Percentiles rank a stretch among this genome's conserved stretches.
Conservation (phyloP, 1,140 invertebrate genomes). For the Brachionus paranguensis region DNA sequence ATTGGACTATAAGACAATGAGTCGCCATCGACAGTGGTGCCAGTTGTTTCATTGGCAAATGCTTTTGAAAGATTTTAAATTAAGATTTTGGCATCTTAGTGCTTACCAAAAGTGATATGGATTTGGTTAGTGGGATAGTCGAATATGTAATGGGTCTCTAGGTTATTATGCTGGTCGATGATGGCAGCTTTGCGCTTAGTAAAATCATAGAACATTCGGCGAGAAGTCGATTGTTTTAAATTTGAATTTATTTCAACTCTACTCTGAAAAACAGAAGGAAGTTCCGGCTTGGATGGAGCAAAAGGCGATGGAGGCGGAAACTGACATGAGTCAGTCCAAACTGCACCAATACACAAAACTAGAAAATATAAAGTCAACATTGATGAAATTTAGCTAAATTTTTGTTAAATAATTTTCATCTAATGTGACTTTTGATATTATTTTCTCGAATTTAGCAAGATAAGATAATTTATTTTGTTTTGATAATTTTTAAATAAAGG, state of each 20-base stretch:
- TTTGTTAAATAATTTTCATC: not conserved
- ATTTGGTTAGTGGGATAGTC: conserved; percentile 30
- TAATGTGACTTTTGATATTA: not conserved
- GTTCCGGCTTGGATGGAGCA: not conserved
- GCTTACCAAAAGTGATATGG: not conserved
- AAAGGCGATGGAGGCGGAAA: not conserved
- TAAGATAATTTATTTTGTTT: not conserved
- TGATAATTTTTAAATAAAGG: not conserved
- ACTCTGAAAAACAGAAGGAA: conserved; percentile 3
- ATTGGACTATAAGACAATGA: not conserved
- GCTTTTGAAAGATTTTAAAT: not conserved
- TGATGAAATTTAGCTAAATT: not conserved
- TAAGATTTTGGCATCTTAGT: not conserved
- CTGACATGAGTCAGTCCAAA: not conserved
- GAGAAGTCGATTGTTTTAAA: not conserved
- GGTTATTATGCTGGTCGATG: not conserved
- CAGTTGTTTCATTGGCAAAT: not conserved
- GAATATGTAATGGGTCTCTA: not conserved
- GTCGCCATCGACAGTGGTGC: not conserved
- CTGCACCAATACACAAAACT: not conserved
- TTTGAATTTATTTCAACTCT: conserved; percentile 24
- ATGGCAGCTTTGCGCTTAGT: not conserved
- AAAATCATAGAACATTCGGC: not conserved
- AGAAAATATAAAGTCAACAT: not conserved
- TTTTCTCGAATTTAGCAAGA: not conserved